phyloP scores from a whole-genome alignment of 2,888 invertebrate genomes.

The Euplagia quadripunctaria region DNA sequence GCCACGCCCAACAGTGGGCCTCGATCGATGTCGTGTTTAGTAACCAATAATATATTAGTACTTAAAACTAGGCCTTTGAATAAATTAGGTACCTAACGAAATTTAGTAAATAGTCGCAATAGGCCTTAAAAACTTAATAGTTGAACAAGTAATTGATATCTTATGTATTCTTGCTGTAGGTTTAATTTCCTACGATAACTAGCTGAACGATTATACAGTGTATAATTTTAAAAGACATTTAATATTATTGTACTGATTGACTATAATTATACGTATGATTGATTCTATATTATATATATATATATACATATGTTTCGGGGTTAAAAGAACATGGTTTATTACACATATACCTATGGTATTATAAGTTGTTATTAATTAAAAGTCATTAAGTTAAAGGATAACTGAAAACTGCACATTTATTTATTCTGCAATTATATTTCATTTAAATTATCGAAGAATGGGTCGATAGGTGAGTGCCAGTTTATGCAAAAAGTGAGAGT shows the following conservation, averaged over 20 bases:
- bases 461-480: too few relatives aligned
- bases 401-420: background rate
- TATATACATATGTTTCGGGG: background rate
- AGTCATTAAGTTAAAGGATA: background rate
- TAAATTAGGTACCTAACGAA: constrained; percentile 40
- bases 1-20: constrained; percentile 24
- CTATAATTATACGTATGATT: constrained; percentile 4
- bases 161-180: constrained; percentile 38
- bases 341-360: background rate
- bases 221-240: constrained; percentile 50
- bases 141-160: constrained; percentile 32
- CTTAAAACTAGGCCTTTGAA: constrained; percentile 41
- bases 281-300: background rate
- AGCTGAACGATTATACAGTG: constrained; percentile 32
- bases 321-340: background rate
- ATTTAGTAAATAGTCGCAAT: constrained; percentile 38
- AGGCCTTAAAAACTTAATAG: constrained; percentile 54
- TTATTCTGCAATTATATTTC: too few relatives aligned
- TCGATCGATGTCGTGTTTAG: constrained; percentile 24
- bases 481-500: too few relatives aligned
- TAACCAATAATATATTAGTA: constrained; percentile 29
- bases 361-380: background rate
- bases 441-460: too few relatives aligned
- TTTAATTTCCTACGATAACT: constrained; percentile 29
- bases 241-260: constrained; percentile 9